A percentile compares a stretch with the other conserved stretches of the same genome.
Evolutionary conservation across 92 coral and sea anemone species (phyloP).

Genomic region (Parazoanthus atlanticus): DNA sequence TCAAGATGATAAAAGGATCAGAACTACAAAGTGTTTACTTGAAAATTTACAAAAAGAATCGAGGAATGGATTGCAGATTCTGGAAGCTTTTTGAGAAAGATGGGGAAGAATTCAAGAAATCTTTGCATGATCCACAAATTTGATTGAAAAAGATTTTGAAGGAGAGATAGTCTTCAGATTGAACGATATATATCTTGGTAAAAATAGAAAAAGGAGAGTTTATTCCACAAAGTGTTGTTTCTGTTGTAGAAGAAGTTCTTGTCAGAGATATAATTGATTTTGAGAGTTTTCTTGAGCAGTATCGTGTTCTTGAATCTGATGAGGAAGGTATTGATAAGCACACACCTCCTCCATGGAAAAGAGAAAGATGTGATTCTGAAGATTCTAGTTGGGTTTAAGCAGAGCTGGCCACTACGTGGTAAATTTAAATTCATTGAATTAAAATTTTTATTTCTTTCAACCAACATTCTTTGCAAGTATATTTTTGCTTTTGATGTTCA

Average conservation of each 20-base stretch:
- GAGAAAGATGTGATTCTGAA: not conserved
- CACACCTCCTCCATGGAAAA: slow-evolving; percentile 5
- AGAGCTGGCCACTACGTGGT: no score
- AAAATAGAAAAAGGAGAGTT: not conserved
- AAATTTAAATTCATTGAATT: no score
- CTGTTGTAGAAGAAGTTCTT: slow-evolving; percentile 2
- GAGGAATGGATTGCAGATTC: not conserved
- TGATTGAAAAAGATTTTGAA: slow-evolving; percentile 19
- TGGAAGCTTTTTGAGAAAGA: not conserved
- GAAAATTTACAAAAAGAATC: not conserved
- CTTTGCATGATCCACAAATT: not conserved
- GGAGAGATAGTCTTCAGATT: not conserved
- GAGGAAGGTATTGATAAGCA: not conserved
- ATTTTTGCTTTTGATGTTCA: no score
- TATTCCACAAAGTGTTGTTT: not conserved
- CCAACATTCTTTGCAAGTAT: no score
- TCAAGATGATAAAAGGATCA: not conserved
- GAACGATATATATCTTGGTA: not conserved
- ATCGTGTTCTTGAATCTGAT: no score
- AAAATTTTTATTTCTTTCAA: no score
- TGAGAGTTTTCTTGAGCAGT: no score
- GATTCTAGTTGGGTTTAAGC: not conserved
- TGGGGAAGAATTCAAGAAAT: slow-evolving; percentile 5
- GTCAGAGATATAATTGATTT: not conserved
- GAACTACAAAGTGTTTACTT: not conserved